phyloP scores from a whole-genome alignment of 2,113 vertebrate genomes.

The Hylia prasina region DNA sequence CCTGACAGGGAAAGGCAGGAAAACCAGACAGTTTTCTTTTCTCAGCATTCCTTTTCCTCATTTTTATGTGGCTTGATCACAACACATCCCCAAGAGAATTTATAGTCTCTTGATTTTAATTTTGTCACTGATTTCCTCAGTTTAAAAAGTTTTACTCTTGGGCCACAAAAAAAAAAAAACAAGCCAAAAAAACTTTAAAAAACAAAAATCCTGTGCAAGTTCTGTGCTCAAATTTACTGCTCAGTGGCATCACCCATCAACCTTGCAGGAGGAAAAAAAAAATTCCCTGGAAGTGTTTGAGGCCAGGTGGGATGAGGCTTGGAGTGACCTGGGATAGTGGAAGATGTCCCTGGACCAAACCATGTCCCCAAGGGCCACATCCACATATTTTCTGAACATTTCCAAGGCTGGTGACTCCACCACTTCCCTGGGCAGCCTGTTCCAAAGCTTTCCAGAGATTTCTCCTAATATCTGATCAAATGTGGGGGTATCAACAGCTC shows the following conservation, averaged over 20 bases:
- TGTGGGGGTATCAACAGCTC: background rate
- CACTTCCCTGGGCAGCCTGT: background rate
- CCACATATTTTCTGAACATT: background rate
- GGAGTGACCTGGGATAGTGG: background rate
- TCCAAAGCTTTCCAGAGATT: background rate
- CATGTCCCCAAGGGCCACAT: background rate
- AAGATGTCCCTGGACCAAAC: background rate
- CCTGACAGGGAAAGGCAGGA: background rate
- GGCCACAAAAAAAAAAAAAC: background rate
- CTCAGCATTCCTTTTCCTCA: background rate
- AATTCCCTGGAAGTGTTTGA: background rate
- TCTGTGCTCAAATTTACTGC: background rate
- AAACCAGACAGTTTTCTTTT: background rate
- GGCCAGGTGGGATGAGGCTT: background rate
- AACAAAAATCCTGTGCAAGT: background rate
- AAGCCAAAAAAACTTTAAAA: too few species aligned
- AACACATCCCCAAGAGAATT: background rate
- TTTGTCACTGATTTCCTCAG: background rate
- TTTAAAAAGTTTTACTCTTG: background rate
- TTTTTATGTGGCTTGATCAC: background rate
- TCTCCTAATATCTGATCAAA: background rate
- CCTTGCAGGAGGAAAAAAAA: background rate
- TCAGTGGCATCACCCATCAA: background rate
- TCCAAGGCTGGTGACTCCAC: background rate
- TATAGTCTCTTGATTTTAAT: background rate